Evolutionary conservation across 2,888 invertebrate genomes (phyloP).

Genomic region (Limnephilus auricula): DNA sequence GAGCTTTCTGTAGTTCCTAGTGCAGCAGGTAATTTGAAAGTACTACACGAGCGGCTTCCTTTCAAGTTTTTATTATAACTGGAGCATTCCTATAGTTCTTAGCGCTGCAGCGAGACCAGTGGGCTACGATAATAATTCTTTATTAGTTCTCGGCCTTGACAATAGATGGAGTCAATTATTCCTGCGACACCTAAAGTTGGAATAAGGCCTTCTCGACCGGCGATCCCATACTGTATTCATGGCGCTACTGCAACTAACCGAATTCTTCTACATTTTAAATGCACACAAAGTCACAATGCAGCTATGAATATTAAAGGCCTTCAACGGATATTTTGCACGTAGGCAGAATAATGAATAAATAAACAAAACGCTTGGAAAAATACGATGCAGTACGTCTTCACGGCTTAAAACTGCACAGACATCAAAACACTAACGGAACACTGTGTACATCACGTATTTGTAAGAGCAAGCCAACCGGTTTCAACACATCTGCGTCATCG

Average conservation of each 20-base stretch:
- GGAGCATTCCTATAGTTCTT: too few species aligned
- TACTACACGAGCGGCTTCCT: too few species aligned
- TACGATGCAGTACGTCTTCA: background rate
- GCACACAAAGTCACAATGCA: background rate
- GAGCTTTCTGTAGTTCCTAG: too few species aligned
- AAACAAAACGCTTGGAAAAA: background rate
- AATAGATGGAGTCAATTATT: background rate
- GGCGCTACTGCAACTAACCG: background rate
- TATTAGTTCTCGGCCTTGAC: background rate
- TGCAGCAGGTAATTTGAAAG: too few species aligned
- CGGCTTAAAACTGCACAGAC: background rate
- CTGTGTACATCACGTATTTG: too few species aligned
- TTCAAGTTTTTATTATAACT: too few species aligned
- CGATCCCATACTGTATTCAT: background rate
- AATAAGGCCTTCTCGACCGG: background rate
- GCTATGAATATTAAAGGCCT: background rate
- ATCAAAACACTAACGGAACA: background rate
- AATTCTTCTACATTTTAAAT: background rate
- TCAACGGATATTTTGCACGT: background rate
- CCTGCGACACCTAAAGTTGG: background rate
- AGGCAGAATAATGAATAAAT: background rate
- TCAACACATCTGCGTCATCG: too few species aligned
- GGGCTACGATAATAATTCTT: background rate
- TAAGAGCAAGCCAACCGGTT: too few species aligned
- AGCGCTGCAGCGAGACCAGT: too few species aligned